Evolutionary conservation across 2,888 invertebrate genomes (phyloP), one percentile per base, ranked within the genome.

Genomic region (Plagiodera versicolora): DNA sequence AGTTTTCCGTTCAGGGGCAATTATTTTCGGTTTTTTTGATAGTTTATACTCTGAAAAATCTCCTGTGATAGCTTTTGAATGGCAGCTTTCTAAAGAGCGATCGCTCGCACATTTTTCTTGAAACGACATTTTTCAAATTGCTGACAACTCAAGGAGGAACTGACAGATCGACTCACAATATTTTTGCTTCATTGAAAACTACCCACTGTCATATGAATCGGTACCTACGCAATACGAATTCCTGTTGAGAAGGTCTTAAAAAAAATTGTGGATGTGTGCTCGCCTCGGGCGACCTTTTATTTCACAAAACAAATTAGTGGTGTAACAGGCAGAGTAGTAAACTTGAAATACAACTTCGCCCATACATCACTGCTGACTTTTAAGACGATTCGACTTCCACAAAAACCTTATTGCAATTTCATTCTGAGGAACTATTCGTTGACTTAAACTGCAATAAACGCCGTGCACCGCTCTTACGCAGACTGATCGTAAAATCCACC

Each of bases 281-380:
- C 58, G 63, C 64, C 60, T 59, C 51, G 59, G 63, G 60, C 64
- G 62, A 55, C 53, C 65, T 67, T 69, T 69, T 67, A 68, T 71
- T 70, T 69, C 64, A 55, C 66, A 65, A 67, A 69, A 69, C 69
- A 61, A 70, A 71, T 70, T 70, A 70, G 69, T 67, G 66, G 67
- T 61, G 65, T 63, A 68, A 67, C 67, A 63, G 70, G 61, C 67
- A 56, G 60, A 63, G 63, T 62, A 63, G 64, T 75, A 74, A 75
- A 74, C 66, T 66, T 64, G 69, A 74, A 73, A 74, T 73, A 73
- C 70, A 67, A 66, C 73, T 63, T 60, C 64, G 64, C 60, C 71
- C 70, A 69, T 75, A 71, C 74, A 75, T 75, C 73, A 75, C 69
- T 60, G 56, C 54, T 68, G 74, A 74, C 74, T 68, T 73, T 74